phyloP scores from a whole-genome alignment of 2,888 invertebrate genomes.

The Acleris emargana region DNA sequence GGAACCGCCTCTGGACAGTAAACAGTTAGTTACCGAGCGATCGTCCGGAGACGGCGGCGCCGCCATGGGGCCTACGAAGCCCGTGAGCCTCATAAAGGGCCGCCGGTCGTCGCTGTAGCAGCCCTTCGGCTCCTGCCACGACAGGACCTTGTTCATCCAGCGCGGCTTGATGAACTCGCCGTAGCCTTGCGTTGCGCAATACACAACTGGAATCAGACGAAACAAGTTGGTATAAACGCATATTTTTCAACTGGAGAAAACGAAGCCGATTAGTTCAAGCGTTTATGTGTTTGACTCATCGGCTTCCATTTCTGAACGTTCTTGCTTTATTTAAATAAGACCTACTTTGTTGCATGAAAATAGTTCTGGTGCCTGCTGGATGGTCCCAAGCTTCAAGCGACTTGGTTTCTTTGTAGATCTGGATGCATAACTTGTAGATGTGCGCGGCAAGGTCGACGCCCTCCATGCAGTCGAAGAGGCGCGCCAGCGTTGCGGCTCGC shows the following conservation, averaged over 20 bases:
- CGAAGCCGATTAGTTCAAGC: too few relatives aligned
- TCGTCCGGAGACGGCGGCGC: conserved; percentile 56
- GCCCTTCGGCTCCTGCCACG: conserved; percentile 77
- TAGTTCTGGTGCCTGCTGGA: conserved; percentile 70
- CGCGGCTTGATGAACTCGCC: conserved; percentile 79
- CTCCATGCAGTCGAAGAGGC: conserved; percentile 73
- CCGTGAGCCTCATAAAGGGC: conserved; percentile 69
- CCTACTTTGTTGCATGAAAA: conserved; percentile 79
- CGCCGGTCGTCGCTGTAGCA: conserved; percentile 75
- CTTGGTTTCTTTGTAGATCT: conserved; percentile 75
- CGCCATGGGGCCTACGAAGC: conserved; percentile 60
- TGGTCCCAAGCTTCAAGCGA: conserved; percentile 76
- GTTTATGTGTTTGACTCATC: too few relatives aligned
- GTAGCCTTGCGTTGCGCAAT: conserved; percentile 73
- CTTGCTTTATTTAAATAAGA: conserved; percentile 3
- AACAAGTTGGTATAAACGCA: neutral
- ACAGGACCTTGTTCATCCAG: conserved; percentile 77
- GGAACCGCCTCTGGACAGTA: too few relatives aligned
- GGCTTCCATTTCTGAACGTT: too few relatives aligned
- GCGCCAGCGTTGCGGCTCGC: conserved; percentile 61
- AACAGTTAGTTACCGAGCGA: conserved; percentile 55
- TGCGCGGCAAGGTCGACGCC: conserved; percentile 67
- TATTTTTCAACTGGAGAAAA: neutral
- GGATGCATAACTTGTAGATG: conserved; percentile 75
- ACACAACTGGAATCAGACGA: conserved; percentile 55